Percentiles rank a stretch among this genome's conserved stretches.
Conservation (phyloP, 2,888 invertebrate genomes). For the Theodoxus fluviatilis region DNA sequence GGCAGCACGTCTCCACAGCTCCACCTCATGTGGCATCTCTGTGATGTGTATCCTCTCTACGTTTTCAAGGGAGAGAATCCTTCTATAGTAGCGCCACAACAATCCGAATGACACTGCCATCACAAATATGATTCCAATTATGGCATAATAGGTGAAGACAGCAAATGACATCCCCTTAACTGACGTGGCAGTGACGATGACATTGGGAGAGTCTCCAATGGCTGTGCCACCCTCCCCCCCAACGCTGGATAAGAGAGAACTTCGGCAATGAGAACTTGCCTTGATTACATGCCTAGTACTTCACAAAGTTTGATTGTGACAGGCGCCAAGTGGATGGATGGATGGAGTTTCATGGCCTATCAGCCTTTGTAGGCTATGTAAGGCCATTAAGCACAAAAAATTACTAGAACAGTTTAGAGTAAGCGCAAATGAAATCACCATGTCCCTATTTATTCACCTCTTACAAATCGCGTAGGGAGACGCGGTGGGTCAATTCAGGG, state of each 20-base stretch:
- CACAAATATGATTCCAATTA: conserved; percentile 77
- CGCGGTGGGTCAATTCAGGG: too few relatives aligned
- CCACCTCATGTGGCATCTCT: conserved; percentile 84
- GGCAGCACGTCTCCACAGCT: conserved; percentile 77
- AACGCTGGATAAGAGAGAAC: conserved; percentile 88
- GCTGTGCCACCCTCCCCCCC: conserved; percentile 90
- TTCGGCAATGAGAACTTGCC: conserved; percentile 84
- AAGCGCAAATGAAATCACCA: too few relatives aligned
- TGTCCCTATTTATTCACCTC: too few relatives aligned
- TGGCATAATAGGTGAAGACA: conserved; percentile 82
- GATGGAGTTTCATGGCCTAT: too few relatives aligned
- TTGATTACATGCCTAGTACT: conserved; percentile 85
- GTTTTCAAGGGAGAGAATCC: too few relatives aligned
- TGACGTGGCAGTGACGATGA: conserved; percentile 84
- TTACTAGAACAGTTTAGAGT: too few relatives aligned
- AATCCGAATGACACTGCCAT: conserved; percentile 76
- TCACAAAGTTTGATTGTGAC: conserved; percentile 90
- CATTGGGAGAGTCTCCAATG: conserved; percentile 91
- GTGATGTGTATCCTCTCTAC: too few relatives aligned
- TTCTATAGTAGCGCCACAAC: conserved; percentile 76
- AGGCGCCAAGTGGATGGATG: too few relatives aligned
- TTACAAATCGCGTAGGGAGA: too few relatives aligned
- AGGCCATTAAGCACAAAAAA: too few relatives aligned
- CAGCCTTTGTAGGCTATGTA: too few relatives aligned
- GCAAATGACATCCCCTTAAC: conserved; percentile 84